Conservation (phyloP, 2,113 vertebrate species). For the Accipiter virgatus region DNA sequence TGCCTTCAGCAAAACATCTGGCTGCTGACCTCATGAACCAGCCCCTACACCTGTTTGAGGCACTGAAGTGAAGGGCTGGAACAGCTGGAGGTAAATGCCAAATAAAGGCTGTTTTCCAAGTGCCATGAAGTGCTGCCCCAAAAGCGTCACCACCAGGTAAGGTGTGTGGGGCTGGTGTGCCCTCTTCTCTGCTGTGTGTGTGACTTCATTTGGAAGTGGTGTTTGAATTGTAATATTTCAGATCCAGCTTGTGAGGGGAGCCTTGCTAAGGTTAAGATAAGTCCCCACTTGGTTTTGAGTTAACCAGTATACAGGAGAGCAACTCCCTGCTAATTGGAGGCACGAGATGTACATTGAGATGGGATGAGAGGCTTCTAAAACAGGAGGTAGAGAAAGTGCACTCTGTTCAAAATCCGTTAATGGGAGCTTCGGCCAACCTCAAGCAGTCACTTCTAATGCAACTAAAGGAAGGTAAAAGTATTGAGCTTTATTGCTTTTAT, state of each 20-base stretch:
- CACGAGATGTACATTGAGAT: neutral
- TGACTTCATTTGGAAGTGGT: neutral
- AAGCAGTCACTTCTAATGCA: constrained; percentile 15
- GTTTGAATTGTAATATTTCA: neutral
- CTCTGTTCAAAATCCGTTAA: constrained; percentile 26
- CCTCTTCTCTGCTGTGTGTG: rapidly evolving
- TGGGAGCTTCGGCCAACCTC: neutral
- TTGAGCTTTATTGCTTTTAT: constrained; percentile 19
- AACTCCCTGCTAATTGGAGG: neutral
- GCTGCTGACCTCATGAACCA: neutral
- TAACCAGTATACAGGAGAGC: neutral
- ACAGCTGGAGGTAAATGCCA: neutral
- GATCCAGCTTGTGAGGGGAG: neutral
- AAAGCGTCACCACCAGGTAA: neutral
- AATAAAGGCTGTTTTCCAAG: neutral
- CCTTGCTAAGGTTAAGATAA: neutral
- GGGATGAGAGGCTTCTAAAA: constrained; percentile 7
- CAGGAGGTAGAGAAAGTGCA: neutral
- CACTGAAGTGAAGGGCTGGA: neutral
- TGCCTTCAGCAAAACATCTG: neutral
- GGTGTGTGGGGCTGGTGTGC: rapidly evolving
- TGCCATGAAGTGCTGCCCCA: neutral
- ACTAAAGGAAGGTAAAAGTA: constrained; percentile 19
- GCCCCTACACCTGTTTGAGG: neutral
- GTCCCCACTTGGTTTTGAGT: neutral